Evolutionary conservation across 2,888 invertebrate species (phyloP), one percentile per base, ranked within the genome.

Genomic region (Dusona sp.): DNA sequence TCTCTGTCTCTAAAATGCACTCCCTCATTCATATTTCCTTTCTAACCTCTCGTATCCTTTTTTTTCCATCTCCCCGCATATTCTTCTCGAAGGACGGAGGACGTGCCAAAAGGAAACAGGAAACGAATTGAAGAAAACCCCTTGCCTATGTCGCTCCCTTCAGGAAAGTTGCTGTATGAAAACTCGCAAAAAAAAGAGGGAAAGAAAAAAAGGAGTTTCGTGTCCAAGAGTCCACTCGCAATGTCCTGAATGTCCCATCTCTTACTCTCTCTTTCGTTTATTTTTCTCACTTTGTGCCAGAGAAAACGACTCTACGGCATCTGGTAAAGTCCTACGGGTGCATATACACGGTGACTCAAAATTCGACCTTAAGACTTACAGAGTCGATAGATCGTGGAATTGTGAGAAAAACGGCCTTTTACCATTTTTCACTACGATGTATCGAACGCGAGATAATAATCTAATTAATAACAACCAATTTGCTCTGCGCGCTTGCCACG

Each of bases 111-210:
- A 67, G 38, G 78, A 78, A 22, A 79, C 36, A 68, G 67, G 54
- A 68, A 79, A 61, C 61, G 61, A 64, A 61, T 75, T 38, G 61
- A 29, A 45, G 42, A 48, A 79, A 68, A 2, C 48, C 3, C n/a
- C 51, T 45, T 51, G 48, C 22, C 75, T 33, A n/a, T 54, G 11
- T 79, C 68, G 61, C 61, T 70, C 45, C 16, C 38, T 68, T 38
- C 19, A 25, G 33, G 61, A 83, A 79, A 83, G 74, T 86, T 85
- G 65, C 67, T 82, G 73, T 67, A 73, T 77, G 36, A 79, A 82
- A 85, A 87, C 73, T 86, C 80, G 70, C 80, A 72, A 68, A 84
- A 86, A 54, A 79, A 79, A 75, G 8, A 70, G 4, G 36, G 11
- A 36, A 33, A 72, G 75, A 79, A 86, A 86, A 42, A 79, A 70